These are phyloP conservation scores for Silurus aristotelis DNA, from an alignment of 2,797 vertebrate genomes.

Conservation along the genomic window DNA sequence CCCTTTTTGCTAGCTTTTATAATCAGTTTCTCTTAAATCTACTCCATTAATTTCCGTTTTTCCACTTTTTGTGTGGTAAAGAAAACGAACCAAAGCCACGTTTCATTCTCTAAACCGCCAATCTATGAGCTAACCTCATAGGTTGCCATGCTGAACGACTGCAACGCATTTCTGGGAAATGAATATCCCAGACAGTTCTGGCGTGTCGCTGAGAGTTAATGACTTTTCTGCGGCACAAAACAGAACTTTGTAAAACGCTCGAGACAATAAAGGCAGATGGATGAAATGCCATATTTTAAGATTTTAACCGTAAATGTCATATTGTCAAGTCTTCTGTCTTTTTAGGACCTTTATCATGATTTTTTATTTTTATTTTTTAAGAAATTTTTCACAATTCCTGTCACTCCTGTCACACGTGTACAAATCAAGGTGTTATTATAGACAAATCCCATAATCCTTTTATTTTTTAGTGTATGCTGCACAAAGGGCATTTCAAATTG, in stretches of 20 bases:
- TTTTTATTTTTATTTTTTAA: not conserved
- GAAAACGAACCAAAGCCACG: not conserved
- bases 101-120: slow-evolving; percentile 22
- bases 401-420: not conserved
- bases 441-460: slow-evolving; percentile 15
- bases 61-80: slow-evolving; percentile 4
- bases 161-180: not conserved
- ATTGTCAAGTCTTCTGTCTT: not conserved
- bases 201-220: not conserved
- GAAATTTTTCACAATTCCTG: not conserved
- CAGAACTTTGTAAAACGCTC: not conserved
- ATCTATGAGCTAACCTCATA: slow-evolving; percentile 2
- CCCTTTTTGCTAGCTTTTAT: not conserved
- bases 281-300: not conserved
- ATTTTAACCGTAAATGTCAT: not conserved
- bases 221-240: slow-evolving; percentile 18
- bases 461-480: not conserved
- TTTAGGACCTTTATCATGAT: not conserved
- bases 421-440: slow-evolving; percentile 1
- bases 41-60: slow-evolving; percentile 5
- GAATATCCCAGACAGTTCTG: slow-evolving; percentile 11
- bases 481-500: slow-evolving; percentile 11
- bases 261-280: not conserved
- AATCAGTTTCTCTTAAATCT: not conserved
- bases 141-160: not conserved